Evolutionary conservation across 2,888 invertebrate species (phyloP).

Genomic region (Bibio marci): DNA sequence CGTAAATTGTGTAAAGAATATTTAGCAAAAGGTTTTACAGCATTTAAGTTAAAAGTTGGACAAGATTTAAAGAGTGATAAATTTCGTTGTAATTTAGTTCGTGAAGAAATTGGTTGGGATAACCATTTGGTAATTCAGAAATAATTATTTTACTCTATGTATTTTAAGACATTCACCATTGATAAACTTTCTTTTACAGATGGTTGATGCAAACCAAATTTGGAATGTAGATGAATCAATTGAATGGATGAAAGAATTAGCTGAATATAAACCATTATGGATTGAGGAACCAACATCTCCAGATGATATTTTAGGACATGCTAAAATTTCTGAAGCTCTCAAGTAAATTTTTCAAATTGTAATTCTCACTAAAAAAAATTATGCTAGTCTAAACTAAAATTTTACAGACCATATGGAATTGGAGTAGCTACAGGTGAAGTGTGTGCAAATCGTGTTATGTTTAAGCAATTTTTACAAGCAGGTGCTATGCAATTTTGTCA

Average conservation of each 20-base stretch:
- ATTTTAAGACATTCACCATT: background rate
- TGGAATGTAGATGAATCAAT: slow-evolving; percentile 79
- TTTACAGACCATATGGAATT: slow-evolving; percentile 46
- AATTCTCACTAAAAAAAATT: too few relatives aligned
- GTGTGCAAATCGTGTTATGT: slow-evolving; percentile 81
- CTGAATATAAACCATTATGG: slow-evolving; percentile 61
- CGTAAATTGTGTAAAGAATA: slow-evolving; percentile 51
- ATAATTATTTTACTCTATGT: slow-evolving; percentile 1
- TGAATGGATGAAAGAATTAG: slow-evolving; percentile 65
- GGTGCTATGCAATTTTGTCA: slow-evolving; percentile 74
- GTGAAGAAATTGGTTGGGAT: slow-evolving; percentile 58
- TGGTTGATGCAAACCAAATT: slow-evolving; percentile 79
- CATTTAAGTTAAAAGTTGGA: slow-evolving; percentile 87
- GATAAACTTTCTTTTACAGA: slow-evolving; percentile 30
- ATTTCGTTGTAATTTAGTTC: slow-evolving; percentile 50
- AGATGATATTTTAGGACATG: slow-evolving; percentile 80
- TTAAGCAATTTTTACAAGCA: slow-evolving; percentile 75
- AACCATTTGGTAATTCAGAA: slow-evolving; percentile 43
- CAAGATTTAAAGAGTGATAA: slow-evolving; percentile 58
- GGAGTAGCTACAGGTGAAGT: slow-evolving; percentile 85
- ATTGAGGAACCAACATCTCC: slow-evolving; percentile 90
- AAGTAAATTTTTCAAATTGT: slow-evolving; percentile 27
- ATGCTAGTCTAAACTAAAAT: too few relatives aligned
- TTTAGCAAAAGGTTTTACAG: slow-evolving; percentile 54
- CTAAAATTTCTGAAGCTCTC: slow-evolving; percentile 54